Conservation (phyloP, 2,113 vertebrate species). For the Zeus faber region DNA sequence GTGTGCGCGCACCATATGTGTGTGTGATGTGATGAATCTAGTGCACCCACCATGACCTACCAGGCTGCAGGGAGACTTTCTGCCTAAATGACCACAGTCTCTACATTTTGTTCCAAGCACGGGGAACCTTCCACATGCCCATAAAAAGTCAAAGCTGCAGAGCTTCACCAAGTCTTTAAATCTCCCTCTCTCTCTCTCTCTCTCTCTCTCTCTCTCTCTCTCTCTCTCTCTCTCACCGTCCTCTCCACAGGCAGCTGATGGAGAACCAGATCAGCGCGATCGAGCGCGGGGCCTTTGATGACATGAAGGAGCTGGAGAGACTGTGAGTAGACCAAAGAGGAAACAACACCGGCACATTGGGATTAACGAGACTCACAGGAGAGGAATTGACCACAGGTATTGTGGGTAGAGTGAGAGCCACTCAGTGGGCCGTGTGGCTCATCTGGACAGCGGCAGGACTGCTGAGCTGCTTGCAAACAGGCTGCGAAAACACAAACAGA, state of each 20-base stretch:
- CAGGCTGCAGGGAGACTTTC: constrained; percentile 25
- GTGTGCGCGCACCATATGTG: too few species aligned
- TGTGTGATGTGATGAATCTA: constrained; percentile 27
- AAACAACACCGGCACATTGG: constrained; percentile 9
- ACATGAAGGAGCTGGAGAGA: constrained; percentile 97
- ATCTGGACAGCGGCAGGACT: constrained; percentile 64
- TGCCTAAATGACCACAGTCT: constrained; percentile 26
- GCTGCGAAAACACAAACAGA: constrained; percentile 55
- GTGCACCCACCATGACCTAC: constrained; percentile 31
- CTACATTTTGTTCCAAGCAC: constrained; percentile 38
- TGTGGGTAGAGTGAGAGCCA: too few species aligned
- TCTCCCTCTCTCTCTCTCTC: constrained; percentile 1
- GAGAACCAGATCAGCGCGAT: constrained; percentile 93
- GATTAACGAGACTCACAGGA: too few species aligned
- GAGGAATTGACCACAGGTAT: too few species aligned
- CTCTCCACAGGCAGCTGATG: constrained; percentile 91
- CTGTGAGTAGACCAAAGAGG: constrained; percentile 83
- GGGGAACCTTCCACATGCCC: constrained; percentile 24
- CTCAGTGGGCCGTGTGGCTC: constrained; percentile 61
- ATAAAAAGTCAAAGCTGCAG: constrained; percentile 12
- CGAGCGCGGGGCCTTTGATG: constrained; percentile 93
- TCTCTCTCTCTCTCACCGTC: constrained; percentile 18
- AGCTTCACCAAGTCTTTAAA: not conserved
- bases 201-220: constrained; percentile 22
- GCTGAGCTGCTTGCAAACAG: constrained; percentile 56